These are phyloP conservation scores for Mimachlamys varia DNA, from an alignment of 2,888 invertebrate species.

Conservation along the genomic window DNA sequence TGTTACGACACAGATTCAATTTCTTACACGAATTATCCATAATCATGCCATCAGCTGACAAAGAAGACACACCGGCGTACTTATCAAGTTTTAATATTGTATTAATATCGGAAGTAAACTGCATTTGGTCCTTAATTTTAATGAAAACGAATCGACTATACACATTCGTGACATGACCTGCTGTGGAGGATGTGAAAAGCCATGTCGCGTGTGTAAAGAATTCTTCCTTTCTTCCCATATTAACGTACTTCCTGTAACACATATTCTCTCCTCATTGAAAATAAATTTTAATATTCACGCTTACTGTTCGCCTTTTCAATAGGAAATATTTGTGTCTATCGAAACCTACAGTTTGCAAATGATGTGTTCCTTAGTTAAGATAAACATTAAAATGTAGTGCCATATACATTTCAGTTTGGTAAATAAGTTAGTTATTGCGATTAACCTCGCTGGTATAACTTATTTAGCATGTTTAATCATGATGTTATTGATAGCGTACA, in stretches of 20 bases:
- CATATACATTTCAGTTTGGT: background rate
- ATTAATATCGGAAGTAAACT: conserved; percentile 34
- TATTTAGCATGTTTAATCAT: background rate
- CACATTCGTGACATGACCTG: background rate
- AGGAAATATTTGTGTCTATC: background rate
- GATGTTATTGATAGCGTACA: background rate
- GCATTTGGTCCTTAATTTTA: conserved; percentile 14
- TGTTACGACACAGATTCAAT: conserved; percentile 16
- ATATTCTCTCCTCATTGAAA: background rate
- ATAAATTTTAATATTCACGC: conserved; percentile 11
- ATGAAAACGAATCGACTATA: conserved; percentile 31
- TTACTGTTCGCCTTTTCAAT: background rate
- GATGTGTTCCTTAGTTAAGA: background rate
- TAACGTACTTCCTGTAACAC: background rate
- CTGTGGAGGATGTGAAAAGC: background rate
- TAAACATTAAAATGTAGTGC: background rate
- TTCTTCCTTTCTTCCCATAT: background rate
- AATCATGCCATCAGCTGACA: conserved; percentile 13
- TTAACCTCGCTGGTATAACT: background rate
- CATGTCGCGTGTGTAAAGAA: background rate
- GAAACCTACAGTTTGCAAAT: background rate
- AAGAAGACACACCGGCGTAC: background rate
- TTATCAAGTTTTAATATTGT: conserved; percentile 26
- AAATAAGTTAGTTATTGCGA: background rate
- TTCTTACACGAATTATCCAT: background rate